Percentiles rank a stretch among this genome's conserved stretches.
phyloP scores from a whole-genome alignment of 2,113 vertebrate species.

The Edolisoma coerulescens region DNA sequence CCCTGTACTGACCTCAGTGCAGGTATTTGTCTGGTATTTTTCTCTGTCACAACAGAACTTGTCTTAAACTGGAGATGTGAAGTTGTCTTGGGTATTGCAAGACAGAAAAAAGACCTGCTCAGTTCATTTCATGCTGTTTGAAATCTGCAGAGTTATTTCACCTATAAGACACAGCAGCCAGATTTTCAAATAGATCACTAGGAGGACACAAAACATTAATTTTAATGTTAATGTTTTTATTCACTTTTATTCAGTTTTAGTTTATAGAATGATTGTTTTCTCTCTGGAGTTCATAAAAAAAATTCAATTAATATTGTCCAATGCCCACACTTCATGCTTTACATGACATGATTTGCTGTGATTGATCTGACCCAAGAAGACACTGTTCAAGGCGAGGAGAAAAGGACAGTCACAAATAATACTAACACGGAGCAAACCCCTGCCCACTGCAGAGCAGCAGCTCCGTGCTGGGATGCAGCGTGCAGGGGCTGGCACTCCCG shows the following conservation, averaged over 20 bases:
- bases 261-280: background rate
- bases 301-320: background rate
- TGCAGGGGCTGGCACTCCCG: rapidly evolving
- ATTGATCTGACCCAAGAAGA: background rate
- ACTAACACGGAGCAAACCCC: background rate
- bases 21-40: background rate
- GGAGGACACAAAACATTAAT: background rate
- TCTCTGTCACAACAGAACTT: background rate
- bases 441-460: background rate
- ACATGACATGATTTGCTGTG: background rate
- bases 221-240: background rate
- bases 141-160: background rate
- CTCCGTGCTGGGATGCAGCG: rapidly evolving
- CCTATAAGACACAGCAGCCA: background rate
- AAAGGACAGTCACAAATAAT: background rate
- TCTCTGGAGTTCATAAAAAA: background rate
- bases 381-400: background rate
- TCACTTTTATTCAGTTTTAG: background rate
- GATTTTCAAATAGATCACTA: background rate
- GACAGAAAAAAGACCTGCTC: background rate
- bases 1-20: background rate
- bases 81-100: background rate
- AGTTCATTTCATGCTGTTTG: background rate
- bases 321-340: background rate
- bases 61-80: background rate